A percentile compares a stretch with the other conserved stretches of the same genome.
phyloP scores from a whole-genome alignment of 2,113 vertebrate species.

The Opisthocomus hoazin region DNA sequence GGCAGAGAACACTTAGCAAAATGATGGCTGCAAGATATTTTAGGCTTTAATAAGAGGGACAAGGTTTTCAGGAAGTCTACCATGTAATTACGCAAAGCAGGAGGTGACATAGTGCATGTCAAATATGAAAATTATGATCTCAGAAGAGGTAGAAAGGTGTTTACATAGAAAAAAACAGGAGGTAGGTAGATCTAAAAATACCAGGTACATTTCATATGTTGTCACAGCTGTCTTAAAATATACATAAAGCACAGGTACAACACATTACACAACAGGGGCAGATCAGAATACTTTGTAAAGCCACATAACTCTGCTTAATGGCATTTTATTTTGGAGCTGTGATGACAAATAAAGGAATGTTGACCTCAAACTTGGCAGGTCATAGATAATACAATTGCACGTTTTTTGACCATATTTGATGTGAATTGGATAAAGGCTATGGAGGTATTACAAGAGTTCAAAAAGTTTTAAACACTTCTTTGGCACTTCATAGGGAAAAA shows the following conservation, averaged over 20 bases:
- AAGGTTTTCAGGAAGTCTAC: conserved; percentile 28
- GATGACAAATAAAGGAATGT: background rate
- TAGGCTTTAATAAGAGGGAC: conserved; percentile 56
- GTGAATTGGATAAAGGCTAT: background rate
- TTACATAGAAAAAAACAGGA: conserved; percentile 16
- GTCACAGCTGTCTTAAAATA: background rate
- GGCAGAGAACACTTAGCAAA: conserved; percentile 50
- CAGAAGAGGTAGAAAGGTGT: background rate
- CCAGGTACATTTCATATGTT: background rate
- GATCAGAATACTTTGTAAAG: background rate
- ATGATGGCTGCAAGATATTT: conserved; percentile 29
- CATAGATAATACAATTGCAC: background rate
- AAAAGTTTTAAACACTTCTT: background rate
- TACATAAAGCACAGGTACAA: background rate
- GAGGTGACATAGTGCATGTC: conserved; percentile 28
- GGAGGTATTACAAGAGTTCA: background rate
- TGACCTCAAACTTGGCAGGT: background rate
- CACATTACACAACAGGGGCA: background rate
- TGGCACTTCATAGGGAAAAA: background rate
- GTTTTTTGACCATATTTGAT: background rate
- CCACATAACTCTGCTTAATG: background rate
- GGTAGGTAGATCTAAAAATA: background rate
- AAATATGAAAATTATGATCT: conserved; percentile 62
- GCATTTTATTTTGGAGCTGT: background rate
- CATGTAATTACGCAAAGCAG: conserved; percentile 56